Percentiles rank a stretch among this genome's conserved stretches.
These are phyloP conservation scores for Chaitophorus viminalis DNA, from an alignment of 2,888 invertebrate species.

Conservation along the genomic window DNA sequence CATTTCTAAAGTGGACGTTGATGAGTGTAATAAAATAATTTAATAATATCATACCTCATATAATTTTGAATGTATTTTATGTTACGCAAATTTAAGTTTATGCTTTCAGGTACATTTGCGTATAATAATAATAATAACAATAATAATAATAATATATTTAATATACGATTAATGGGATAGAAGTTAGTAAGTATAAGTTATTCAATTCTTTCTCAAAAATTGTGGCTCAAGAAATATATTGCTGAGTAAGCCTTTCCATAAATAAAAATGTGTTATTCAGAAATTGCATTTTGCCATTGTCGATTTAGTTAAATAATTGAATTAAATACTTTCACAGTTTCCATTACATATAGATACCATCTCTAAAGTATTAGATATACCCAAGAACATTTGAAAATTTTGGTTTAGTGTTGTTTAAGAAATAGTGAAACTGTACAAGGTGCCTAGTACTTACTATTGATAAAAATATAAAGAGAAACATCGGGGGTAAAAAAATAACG, in stretches of 20 bases:
- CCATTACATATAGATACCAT: neutral
- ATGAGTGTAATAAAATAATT: no score
- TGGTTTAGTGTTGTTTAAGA: no score
- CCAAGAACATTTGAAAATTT: neutral
- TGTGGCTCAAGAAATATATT: neutral
- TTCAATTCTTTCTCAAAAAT: neutral
- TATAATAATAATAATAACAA: no score
- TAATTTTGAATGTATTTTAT: no score
- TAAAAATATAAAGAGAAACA: slow-evolving; percentile 2
- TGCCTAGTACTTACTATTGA: no score
- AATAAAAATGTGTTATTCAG: no score
- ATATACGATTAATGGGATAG: neutral
- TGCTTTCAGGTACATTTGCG: no score
- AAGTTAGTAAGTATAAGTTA: no score
- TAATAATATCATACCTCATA: no score
- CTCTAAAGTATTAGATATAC: neutral
- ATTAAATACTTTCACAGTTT: neutral
- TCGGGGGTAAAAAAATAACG: neutral
- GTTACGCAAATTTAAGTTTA: no score
- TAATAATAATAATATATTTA: neutral
- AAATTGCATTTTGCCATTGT: neutral
- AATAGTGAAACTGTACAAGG: neutral
- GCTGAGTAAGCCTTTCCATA: no score
- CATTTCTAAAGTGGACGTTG: no score
- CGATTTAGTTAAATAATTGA: neutral